Evolutionary conservation across 2,113 vertebrate genomes (phyloP), one percentile per base, ranked within the genome.

Genomic region (Cyrtonyx montezumae): DNA sequence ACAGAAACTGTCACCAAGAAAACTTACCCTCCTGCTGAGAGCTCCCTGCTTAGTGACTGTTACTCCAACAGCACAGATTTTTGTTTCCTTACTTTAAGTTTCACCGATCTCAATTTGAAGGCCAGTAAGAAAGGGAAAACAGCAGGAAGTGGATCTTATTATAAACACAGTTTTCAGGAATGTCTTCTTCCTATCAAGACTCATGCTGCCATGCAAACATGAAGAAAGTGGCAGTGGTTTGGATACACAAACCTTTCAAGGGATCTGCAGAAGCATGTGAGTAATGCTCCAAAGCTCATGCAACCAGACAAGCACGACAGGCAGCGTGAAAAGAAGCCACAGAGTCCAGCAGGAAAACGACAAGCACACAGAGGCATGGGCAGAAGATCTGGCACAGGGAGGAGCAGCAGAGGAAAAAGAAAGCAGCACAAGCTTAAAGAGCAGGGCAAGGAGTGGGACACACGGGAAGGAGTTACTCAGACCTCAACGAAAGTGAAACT

Each of bases 1-100:
- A 51, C 96, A 96, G 95, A 87, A 91, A 37, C 93, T 87, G 77
- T 79, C 92, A 92, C 96, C 66, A 92, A 94, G 95, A 95, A 86
- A 87, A 87, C 67, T 66, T 30, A 34, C 51, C 68, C 62, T 63
- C 79, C 83, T 85, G 87, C 91, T 0, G 1, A 88, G 80, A 80
- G 68, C 2, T 63, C 51, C 65, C 40, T 63, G 83, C 79, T 88
- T 23, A 56, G 32, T 32, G 25, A 53, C 66, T 46, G 56, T 65
- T 58, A n/a, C 45, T 69, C 37, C 55, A 90, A 63, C 37, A 67
- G 56, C 67, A 56, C 36, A 71, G 43, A 85, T 32, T 56, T 78
- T 56, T 62, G 21, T 67, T 95, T 79, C 87, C 89, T 51, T 26
- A 53, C 28, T 28, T 69, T 71, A 49, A 48, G 46, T 73, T 80